Evolutionary conservation across 64 coral and sea anemone species (phyloP).

Genomic region (Montipora efflorescens): DNA sequence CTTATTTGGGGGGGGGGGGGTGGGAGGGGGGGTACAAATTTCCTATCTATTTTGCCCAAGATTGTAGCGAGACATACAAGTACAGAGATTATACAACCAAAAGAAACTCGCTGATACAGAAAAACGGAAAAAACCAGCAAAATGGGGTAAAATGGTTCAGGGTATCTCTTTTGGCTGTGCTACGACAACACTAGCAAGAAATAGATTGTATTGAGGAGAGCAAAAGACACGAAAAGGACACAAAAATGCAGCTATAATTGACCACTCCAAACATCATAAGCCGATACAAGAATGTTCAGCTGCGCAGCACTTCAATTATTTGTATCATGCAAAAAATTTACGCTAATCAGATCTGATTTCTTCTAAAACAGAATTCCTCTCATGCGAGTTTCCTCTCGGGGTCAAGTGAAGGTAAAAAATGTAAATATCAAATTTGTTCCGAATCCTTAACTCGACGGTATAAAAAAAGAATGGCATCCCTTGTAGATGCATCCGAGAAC

Average conservation of each 20-base stretch:
- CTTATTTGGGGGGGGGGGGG: too few species aligned
- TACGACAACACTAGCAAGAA: neutral
- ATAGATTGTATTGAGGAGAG: neutral
- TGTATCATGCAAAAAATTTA: neutral
- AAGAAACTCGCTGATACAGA: too few species aligned
- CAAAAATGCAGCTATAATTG: conserved; percentile 15
- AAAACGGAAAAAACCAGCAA: too few species aligned
- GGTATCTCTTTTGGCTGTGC: too few species aligned
- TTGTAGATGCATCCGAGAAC: neutral
- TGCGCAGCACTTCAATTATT: neutral
- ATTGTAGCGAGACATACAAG: too few species aligned
- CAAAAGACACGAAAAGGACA: neutral
- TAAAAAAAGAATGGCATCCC: neutral
- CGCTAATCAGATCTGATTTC: conserved; percentile 10
- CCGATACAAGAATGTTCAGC: conserved; percentile 7
- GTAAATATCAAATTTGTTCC: neutral
- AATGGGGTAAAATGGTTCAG: too few species aligned
- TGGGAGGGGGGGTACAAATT: too few species aligned
- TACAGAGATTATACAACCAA: too few species aligned
- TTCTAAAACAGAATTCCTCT: neutral
- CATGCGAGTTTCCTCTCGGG: conserved; percentile 12
- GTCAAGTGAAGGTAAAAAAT: conserved; percentile 5
- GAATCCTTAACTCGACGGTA: neutral
- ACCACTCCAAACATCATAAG: conserved; percentile 7
- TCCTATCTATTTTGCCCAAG: too few species aligned